Conservation (phyloP, 2,888 invertebrate species). For the Synergus umbraculus region DNA sequence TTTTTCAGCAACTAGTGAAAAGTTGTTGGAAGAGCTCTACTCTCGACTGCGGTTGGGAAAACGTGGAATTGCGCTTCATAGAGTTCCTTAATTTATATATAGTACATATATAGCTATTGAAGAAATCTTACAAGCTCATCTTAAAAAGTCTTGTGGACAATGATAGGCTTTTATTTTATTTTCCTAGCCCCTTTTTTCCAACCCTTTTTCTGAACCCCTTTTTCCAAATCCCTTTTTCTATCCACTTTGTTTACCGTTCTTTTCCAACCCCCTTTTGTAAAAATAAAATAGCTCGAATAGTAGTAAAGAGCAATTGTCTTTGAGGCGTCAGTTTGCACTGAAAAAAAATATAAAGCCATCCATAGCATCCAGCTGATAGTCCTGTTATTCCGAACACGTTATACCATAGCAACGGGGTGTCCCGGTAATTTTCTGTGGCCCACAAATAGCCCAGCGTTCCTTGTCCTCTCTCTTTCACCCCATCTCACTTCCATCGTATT, state of each 20-base stretch:
- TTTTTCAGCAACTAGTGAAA: constrained; percentile 1
- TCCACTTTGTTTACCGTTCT: too few species aligned
- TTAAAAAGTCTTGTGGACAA: neutral
- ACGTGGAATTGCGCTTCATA: constrained; percentile 6
- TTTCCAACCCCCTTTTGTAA: too few species aligned
- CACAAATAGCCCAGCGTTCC: constrained; percentile 31
- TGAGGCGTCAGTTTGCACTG: neutral
- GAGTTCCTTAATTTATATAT: neutral
- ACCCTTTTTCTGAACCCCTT: too few species aligned
- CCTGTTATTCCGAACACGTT: constrained; percentile 34
- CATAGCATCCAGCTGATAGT: constrained; percentile 1
- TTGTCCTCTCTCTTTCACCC: constrained; percentile 34
- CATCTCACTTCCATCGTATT: constrained; percentile 18
- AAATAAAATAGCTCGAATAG: neutral
- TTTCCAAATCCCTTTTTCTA: too few species aligned
- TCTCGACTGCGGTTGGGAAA: neutral
- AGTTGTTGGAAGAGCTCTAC: constrained; percentile 19
- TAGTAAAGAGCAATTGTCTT: constrained; percentile 11
- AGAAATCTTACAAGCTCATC: neutral
- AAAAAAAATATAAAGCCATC: constrained; percentile 19
- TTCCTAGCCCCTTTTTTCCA: too few species aligned
- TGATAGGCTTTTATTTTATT: neutral
- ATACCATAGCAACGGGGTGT: constrained; percentile 35
- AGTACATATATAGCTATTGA: neutral
- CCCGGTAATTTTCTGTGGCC: constrained; percentile 43